A percentile compares a stretch with the other conserved stretches of the same genome.
These are phyloP conservation scores for Metallyticus violacea DNA, from an alignment of 2,888 invertebrate species.

Conservation along the genomic window DNA sequence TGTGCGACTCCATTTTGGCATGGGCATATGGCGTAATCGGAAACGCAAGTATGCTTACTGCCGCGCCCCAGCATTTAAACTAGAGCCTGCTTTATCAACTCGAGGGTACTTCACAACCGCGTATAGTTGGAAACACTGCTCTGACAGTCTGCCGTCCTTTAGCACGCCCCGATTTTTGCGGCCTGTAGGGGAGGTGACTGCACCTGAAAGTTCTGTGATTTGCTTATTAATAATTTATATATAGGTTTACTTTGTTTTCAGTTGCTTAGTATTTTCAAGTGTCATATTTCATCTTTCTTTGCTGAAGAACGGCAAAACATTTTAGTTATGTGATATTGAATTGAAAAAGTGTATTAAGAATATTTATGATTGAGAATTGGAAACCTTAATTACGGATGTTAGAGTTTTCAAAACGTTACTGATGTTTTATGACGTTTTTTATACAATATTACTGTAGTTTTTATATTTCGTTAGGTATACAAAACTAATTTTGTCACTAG, in stretches of 20 bases:
- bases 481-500: too few relatives aligned
- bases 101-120: background rate
- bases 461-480: too few relatives aligned
- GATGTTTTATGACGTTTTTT: too few relatives aligned
- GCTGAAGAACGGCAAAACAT: too few relatives aligned
- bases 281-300: too few relatives aligned
- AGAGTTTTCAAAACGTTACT: too few relatives aligned
- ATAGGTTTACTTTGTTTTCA: background rate
- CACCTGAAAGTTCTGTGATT: background rate
- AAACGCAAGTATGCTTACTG: background rate
- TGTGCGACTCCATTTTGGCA: background rate
- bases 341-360: too few relatives aligned
- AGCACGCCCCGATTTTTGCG: background rate
- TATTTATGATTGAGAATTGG: too few relatives aligned
- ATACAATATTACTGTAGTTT: too few relatives aligned
- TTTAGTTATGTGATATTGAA: too few relatives aligned
- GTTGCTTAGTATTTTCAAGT: too few relatives aligned
- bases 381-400: too few relatives aligned
- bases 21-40: background rate
- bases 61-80: background rate
- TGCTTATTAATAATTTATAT: background rate
- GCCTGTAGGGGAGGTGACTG: background rate
- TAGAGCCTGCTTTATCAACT: background rate
- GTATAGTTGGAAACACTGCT: background rate
- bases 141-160: background rate